Conservation (phyloP, 64 coral and sea anemone genomes). For the Catalaphyllia jardinei region DNA sequence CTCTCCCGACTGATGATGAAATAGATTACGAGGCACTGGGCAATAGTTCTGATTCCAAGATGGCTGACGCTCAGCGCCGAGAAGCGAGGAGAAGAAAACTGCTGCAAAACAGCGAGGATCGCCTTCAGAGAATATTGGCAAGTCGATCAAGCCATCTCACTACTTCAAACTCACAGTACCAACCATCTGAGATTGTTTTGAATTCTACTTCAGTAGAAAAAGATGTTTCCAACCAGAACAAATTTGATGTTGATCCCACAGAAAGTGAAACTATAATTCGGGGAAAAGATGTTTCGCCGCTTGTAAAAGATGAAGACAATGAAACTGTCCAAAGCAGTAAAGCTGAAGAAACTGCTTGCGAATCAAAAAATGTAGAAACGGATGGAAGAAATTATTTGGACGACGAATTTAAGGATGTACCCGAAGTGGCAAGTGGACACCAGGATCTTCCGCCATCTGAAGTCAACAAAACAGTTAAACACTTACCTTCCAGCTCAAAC, state of each 20-base stretch:
- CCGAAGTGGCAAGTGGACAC: not conserved
- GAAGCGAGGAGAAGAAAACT: constrained; percentile 46
- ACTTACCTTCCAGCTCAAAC: not conserved
- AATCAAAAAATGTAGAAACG: not conserved
- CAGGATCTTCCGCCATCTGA: not conserved
- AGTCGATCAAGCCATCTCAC: constrained; percentile 26
- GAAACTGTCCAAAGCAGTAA: not conserved
- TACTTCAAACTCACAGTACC: not conserved
- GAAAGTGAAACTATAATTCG: not conserved
- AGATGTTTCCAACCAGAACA: not conserved
- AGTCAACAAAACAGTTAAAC: not conserved
- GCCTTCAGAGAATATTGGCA: constrained; percentile 56
- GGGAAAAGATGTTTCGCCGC: not conserved
- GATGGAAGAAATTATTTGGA: not conserved
- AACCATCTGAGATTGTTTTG: not conserved
- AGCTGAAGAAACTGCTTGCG: not conserved
- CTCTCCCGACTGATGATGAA: too few relatives aligned
- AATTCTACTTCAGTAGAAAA: not conserved
- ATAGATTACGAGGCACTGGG: too few relatives aligned
- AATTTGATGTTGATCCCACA: not conserved
- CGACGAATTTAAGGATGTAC: not conserved
- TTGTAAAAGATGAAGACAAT: not conserved
- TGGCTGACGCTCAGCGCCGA: constrained; percentile 55
- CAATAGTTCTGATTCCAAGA: constrained; percentile 23
- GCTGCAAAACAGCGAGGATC: constrained; percentile 33